phyloP scores from a whole-genome alignment of 2,888 invertebrate genomes.

The Drosophila mulleri region DNA sequence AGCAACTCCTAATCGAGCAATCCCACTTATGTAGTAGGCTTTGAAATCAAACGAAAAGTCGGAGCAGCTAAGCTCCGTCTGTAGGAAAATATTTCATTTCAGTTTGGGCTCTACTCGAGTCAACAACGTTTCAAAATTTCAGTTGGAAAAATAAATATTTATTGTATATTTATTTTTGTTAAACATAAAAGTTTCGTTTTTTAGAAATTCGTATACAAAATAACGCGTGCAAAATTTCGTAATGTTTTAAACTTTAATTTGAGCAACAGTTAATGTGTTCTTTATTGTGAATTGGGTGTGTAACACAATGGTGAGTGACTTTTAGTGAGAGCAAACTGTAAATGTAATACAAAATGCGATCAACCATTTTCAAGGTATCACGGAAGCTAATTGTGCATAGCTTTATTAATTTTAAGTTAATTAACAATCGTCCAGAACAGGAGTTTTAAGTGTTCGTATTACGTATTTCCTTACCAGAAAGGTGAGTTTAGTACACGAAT shows the following conservation, averaged over 20 bases:
- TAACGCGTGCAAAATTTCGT: background rate
- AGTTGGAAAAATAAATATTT: background rate
- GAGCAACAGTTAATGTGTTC: background rate
- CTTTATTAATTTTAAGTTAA: background rate
- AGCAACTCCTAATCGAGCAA: background rate
- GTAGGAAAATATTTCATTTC: background rate
- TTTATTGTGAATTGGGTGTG: slow-evolving; percentile 16
- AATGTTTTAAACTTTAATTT: background rate
- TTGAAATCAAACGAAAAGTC: background rate
- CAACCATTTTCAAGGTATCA: background rate
- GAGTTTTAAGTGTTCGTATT: background rate
- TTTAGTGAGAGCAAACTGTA: background rate
- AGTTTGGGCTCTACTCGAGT: slow-evolving; percentile 1
- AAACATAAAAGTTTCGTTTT: too few species aligned
- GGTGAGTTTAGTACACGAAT: background rate
- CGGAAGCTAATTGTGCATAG: background rate
- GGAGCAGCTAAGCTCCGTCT: background rate
- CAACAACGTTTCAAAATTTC: background rate
- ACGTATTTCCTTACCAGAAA: background rate
- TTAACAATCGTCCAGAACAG: background rate
- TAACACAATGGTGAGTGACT: background rate
- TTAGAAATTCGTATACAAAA: background rate
- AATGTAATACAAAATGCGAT: background rate
- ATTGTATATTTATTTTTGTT: background rate
- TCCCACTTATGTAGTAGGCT: background rate